Base-by-base conservation (phyloP, 2,113 vertebrate species). In the Bucco capensis region DNA sequence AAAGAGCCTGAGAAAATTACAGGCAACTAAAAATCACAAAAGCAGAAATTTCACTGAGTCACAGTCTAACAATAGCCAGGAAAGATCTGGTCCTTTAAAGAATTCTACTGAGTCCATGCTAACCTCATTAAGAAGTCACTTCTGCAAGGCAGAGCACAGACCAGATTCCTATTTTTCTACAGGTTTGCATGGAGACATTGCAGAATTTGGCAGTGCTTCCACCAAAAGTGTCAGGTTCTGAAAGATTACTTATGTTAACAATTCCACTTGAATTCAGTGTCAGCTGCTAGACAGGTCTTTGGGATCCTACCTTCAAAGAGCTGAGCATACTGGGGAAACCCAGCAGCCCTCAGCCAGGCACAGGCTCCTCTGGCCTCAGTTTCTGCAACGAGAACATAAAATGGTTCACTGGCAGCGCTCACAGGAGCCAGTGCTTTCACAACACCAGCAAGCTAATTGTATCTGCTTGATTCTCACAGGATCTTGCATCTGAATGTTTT, bases 271-370 rank as follows among this genome's bases (percentile, higher is more conserved):
- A 89, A 38, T 46, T 80, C 35, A 40, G 15, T 4, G 14, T 23
- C 86, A 82, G 57, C 49, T 82, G 61, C 67, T 75, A 50, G 47
- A 15, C 38, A 38, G 60, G 51, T 17, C 67, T 46, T 31, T 77
- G 72, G 79, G 72, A 25, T 40, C 91, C 35, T 98, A 99, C 99
- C 98, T 98, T 98, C 98, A 95, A 98, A 99, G 37, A 99, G 95
- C 88, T 98, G 99, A 76, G 97, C 98, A 79, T 99, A 99, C 93
- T 99, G 98, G 85, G 98, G 98, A 61, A 99, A 99, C 71, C 98
- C 99, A 33, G 98, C 98, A 2, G 98, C 98, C 94, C 89, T 97
- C 92, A 99, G 98, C 98, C 99, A 99, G 93, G 98, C 97, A 35
- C 98, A 99, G 85, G 98, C 98, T 97, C 98, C 98, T 92, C 97